These are phyloP conservation scores for Xestia xanthographa DNA, from an alignment of 2,888 invertebrate genomes.

Conservation along the genomic window DNA sequence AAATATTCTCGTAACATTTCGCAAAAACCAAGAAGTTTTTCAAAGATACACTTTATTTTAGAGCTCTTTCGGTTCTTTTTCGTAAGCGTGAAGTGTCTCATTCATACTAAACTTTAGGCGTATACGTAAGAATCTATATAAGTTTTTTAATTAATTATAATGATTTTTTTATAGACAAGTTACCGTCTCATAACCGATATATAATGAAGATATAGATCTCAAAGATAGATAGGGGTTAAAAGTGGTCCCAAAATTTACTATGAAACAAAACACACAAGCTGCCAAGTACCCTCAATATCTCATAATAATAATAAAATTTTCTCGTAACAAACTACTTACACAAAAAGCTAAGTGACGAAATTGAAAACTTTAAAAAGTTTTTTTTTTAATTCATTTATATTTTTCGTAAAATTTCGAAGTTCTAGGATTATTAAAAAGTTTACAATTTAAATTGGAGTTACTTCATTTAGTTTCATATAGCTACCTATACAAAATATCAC, in stretches of 20 bases:
- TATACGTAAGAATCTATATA: slow-evolving; percentile 57
- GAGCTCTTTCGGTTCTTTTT: slow-evolving; percentile 73
- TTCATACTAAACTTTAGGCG: slow-evolving; percentile 87
- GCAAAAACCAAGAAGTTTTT: slow-evolving; percentile 78
- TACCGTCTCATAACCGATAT: slow-evolving; percentile 57
- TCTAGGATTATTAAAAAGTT: slow-evolving; percentile 78
- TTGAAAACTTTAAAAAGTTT: slow-evolving; percentile 72
- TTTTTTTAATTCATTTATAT: slow-evolving; percentile 50
- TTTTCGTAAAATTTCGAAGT: slow-evolving; percentile 74
- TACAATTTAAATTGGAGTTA: slow-evolving; percentile 74
- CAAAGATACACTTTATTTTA: slow-evolving; percentile 74
- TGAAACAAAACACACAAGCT: slow-evolving; percentile 86
- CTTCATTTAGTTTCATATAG: slow-evolving; percentile 74
- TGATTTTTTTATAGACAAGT: slow-evolving; percentile 56
- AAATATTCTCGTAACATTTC: slow-evolving; percentile 86
- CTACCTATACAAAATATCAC: slow-evolving; percentile 88
- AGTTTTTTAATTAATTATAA: slow-evolving; percentile 58
- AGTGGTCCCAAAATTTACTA: slow-evolving; percentile 90
- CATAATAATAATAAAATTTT: slow-evolving; percentile 68
- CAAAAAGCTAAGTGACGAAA: slow-evolving; percentile 81
- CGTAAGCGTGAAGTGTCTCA: slow-evolving; percentile 81
- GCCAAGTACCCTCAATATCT: slow-evolving; percentile 75
- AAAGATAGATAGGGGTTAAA: slow-evolving; percentile 77
- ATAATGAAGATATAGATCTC: slow-evolving; percentile 71
- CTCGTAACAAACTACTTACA: slow-evolving; percentile 80